Percentiles rank a stretch among this genome's conserved stretches.
Conservation (phyloP, 2,113 vertebrate genomes). For the Trematomus loennbergii region DNA sequence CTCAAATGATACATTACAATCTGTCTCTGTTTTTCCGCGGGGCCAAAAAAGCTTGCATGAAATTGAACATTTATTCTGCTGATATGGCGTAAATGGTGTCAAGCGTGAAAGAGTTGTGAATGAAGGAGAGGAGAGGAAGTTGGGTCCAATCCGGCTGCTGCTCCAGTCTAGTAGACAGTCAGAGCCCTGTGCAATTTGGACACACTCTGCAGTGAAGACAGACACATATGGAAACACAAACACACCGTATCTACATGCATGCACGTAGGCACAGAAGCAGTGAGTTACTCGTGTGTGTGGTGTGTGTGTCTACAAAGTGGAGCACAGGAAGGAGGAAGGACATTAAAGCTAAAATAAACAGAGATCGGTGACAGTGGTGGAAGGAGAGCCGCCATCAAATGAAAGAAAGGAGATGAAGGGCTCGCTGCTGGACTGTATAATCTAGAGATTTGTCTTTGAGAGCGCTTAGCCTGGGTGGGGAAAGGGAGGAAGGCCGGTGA, state of each 20-base stretch:
- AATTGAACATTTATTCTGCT: conserved; percentile 80
- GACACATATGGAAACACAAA: conserved; percentile 59
- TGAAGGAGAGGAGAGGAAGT: conserved; percentile 35
- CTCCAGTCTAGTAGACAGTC: conserved; percentile 35
- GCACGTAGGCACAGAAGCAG: conserved; percentile 12
- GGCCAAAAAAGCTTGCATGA: conserved; percentile 72
- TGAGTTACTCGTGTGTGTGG: conserved; percentile 41
- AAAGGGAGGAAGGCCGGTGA: conserved; percentile 39
- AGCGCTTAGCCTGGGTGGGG: conserved; percentile 38
- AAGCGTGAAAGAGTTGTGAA: conserved; percentile 35
- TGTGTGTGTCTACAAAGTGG: conserved; percentile 11
- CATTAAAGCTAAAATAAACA: conserved; percentile 73
- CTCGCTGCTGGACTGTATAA: conserved; percentile 44
- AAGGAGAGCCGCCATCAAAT: conserved; percentile 55
- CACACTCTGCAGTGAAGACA: conserved; percentile 54
- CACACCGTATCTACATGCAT: conserved; percentile 29
- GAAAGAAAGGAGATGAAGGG: conserved; percentile 53
- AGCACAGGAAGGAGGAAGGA: conserved; percentile 63
- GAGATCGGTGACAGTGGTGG: conserved; percentile 62
- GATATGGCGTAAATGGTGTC: conserved; percentile 81
- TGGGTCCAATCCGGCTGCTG: conserved; percentile 26
- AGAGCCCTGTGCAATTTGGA: conserved; percentile 59
- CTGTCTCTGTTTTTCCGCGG: conserved; percentile 59
- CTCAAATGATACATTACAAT: conserved; percentile 21
- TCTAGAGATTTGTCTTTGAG: conserved; percentile 52